Evolutionary conservation across 1,140 invertebrate genomes (phyloP), one percentile per base, ranked within the genome.

Genomic region (Andrena cerasifolii): DNA sequence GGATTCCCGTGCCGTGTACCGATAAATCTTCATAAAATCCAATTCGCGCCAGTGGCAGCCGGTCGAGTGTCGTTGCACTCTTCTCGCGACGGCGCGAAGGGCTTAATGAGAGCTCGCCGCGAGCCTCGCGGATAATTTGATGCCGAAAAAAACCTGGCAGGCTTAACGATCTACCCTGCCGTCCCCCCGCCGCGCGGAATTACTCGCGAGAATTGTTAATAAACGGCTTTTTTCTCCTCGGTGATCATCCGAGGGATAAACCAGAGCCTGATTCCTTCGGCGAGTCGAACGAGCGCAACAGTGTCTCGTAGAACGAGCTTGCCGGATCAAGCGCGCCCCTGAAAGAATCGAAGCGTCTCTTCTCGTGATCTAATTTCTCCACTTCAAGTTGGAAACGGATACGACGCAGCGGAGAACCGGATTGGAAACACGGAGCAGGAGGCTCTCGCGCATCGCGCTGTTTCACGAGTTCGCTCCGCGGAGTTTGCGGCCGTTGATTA

Each of bases 1-100:
- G 47, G 43, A 81, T 81, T 81, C 59, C 45, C 56, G n/a, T 31
- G 63, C 40, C 62, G 58, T 65, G 31, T 51, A 71, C 80, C 80
- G 74, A 82, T 83, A 83, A 83, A 83, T 83, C 81, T 82, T 83
- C 81, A 78, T 73, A 73, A 78, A 67, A 78, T 82, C 81, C 75
- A 73, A 83, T 83, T 63, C 73, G 53, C 61, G 36, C 28, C 5
- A 31, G 36, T 18, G 67, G 21, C 36, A 40, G 36, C 49, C 10
- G 21, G 68, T 31, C 62, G 73, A 75, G 63, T 68, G 71, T 43
- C 71, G 33, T 74, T 43, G 73, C 73, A 24, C 58, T 65, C 26
- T 40, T 51, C 43, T 16, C 51, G 43, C 21, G 61, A 63, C 61
- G 61, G 10, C 61, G 47, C 45, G 36, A 65, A 65, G 61, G 33